Conservation (phyloP, 2,797 vertebrate species). For the Fundulus diaphanus region DNA sequence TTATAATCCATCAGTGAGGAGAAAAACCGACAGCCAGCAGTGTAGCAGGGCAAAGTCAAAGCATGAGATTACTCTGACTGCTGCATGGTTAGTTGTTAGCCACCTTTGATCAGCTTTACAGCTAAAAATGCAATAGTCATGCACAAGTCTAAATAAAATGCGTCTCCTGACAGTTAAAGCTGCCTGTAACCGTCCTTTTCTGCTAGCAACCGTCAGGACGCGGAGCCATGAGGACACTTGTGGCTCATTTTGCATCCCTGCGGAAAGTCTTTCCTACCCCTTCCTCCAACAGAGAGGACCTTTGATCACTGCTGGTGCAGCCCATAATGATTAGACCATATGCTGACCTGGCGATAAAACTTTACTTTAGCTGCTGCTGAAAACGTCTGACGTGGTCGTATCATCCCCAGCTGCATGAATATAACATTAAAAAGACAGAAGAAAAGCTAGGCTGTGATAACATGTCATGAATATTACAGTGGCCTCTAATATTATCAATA, state of each 20-base stretch:
- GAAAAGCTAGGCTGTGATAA: constrained; percentile 47
- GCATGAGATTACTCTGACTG: background rate
- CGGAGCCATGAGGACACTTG: background rate
- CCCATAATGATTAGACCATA: constrained; percentile 18
- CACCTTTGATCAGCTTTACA: background rate
- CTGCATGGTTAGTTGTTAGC: background rate
- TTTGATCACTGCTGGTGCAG: constrained; percentile 41
- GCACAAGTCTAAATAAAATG: background rate
- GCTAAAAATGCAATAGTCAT: background rate
- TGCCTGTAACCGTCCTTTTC: background rate
- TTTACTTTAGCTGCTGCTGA: constrained; percentile 26
- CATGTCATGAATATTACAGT: constrained; percentile 66
- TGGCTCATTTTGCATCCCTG: background rate
- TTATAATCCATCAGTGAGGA: background rate
- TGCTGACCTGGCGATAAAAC: constrained; percentile 48
- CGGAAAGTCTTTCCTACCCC: background rate
- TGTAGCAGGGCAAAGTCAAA: background rate
- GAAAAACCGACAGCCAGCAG: background rate
- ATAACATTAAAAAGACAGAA: constrained; percentile 61
- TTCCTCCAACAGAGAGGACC: constrained; percentile 2
- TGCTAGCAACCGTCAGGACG: background rate
- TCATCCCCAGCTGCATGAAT: constrained; percentile 63
- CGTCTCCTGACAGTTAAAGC: background rate
- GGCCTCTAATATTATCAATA: constrained; percentile 64
- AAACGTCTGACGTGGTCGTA: constrained; percentile 42